These are phyloP conservation scores for Eilema depressum DNA, from an alignment of 2,888 invertebrate species.

Conservation along the genomic window DNA sequence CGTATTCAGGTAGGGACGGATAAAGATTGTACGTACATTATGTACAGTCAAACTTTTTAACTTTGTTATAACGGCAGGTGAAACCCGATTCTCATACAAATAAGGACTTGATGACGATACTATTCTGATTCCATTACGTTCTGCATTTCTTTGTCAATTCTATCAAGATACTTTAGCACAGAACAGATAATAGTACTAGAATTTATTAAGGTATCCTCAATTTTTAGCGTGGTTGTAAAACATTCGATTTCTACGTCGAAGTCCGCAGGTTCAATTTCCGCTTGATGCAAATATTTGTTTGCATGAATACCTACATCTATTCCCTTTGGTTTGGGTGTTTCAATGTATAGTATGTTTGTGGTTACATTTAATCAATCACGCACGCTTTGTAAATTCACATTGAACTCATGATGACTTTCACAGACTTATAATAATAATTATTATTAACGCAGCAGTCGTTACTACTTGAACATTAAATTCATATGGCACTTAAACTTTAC, in stretches of 20 bases:
- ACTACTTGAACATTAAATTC: not conserved
- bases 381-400: not conserved
- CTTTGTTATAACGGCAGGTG: not conserved
- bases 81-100: not conserved
- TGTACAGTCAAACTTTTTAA: not conserved
- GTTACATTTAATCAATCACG: not conserved
- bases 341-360: not conserved
- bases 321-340: not conserved
- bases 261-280: not conserved
- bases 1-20: not conserved
- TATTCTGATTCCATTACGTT: too few relatives aligned
- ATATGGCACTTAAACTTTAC: not conserved
- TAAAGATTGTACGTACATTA: not conserved
- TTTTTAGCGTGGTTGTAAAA: too few relatives aligned
- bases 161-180: too few relatives aligned
- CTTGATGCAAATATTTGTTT: not conserved
- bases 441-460: slow-evolving; percentile 11
- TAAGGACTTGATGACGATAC: not conserved
- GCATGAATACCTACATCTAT: too few relatives aligned
- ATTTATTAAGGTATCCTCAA: too few relatives aligned
- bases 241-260: not conserved
- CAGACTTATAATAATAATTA: slow-evolving; percentile 46
- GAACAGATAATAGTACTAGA: too few relatives aligned
- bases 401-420: slow-evolving; percentile 43
- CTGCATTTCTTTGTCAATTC: too few relatives aligned